Evolutionary conservation across 1,140 invertebrate species (phyloP), one percentile per base, ranked within the genome.

Genomic region (Lepidurus couesii): DNA sequence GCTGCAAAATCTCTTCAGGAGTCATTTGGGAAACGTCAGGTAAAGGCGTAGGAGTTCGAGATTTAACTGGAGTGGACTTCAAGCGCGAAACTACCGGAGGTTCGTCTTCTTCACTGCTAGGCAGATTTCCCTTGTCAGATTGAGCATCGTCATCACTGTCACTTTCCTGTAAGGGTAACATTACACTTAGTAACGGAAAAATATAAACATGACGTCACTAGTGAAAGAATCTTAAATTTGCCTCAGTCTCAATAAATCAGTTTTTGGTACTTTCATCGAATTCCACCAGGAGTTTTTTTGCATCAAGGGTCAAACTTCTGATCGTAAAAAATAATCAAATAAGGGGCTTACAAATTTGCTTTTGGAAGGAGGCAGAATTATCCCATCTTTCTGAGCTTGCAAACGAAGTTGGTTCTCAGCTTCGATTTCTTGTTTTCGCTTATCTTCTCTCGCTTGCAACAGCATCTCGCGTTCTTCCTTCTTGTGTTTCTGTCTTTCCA

Each of bases 401-500:
- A 78, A 26, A 79, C 78, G 74, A 82, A 78, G 84, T 82, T 83
- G 85, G 82, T 84, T 81, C 82, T 82, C 74, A 80, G 82, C 75
- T 86, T 80, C 45, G 77, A 79, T 42, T 82, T 89, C 86, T 86
- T 85, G 85, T 84, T 89, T 90, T 83, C 89, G 87, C 80, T 87
- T 87, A 84, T 88, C 87, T 81, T 91, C 90, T 81, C 88, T 86
- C 80, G 90, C 88, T 80, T 88, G 88, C 82, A 89, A 88, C 83
- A 90, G 88, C 81, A 89, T 86, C 82, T 94, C 92, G 75, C 90
- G 90, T 84, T 97, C 94, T 80, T 94, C 86, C 81, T 95, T 93
- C 82, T 92, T 95, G 82, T 92, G 91, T 85, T 98, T 98, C 81
- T 98, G 96, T 75, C 92, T 88, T 86, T 98, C 96, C 94, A 98